Conservation (phyloP, 2,888 invertebrate genomes). For the Platypus cylindrus region DNA sequence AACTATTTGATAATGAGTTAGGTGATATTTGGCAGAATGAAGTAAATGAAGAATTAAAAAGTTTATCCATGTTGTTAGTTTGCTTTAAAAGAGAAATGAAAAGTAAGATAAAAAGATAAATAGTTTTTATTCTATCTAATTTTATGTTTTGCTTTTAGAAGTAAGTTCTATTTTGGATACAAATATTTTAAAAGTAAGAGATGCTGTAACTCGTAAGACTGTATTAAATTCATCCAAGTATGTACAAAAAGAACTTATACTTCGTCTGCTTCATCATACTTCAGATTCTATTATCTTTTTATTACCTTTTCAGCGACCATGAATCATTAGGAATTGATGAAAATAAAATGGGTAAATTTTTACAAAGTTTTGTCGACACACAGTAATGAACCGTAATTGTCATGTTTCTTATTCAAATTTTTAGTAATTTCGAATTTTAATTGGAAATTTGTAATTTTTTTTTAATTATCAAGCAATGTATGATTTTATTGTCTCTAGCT, state of each 20-base stretch:
- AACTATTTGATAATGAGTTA: constrained; percentile 19
- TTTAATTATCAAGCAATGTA: no score
- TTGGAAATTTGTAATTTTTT: no score
- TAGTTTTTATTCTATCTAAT: constrained; percentile 1
- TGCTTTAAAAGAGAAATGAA: constrained; percentile 20
- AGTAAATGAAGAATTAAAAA: constrained; percentile 16
- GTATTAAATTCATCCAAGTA: no score
- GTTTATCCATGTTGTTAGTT: constrained; percentile 17
- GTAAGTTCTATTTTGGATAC: constrained; percentile 11
- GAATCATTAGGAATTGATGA: not conserved
- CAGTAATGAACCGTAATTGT: no score
- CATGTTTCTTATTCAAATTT: no score
- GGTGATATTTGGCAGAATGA: constrained; percentile 17
- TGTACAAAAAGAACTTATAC: no score
- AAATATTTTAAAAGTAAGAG: constrained; percentile 9
- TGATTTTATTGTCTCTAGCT: no score
- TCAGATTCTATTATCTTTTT: constrained; percentile 1
- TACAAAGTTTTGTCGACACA: no score
- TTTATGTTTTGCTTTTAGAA: constrained; percentile 10
- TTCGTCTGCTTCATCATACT: no score
- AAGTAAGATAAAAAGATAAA: constrained; percentile 11
- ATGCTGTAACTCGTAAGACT: no score
- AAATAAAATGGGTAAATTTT: constrained; percentile 4
- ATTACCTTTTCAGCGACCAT: not conserved
- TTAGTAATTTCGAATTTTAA: no score